Conservation (phyloP, 2,888 invertebrate species). For the Lomographa bimaculata region DNA sequence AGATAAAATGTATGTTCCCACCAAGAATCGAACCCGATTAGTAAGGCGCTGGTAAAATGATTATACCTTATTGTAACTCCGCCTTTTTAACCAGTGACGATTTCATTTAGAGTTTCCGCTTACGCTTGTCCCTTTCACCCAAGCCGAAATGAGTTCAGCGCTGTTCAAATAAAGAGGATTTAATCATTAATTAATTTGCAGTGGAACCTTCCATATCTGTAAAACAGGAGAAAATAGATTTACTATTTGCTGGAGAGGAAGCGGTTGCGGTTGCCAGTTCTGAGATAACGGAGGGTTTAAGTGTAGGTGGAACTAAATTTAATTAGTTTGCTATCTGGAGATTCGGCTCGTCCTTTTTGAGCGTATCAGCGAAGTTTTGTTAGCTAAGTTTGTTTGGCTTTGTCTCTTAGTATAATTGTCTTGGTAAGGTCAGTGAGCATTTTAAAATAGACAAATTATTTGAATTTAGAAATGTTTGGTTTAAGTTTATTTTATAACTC, state of each 20-base stretch:
- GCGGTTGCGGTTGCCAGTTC: conserved; percentile 1
- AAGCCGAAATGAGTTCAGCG: conserved; percentile 13
- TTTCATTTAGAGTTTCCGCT: conserved; percentile 14
- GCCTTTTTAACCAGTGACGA: no score
- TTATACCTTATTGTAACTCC: no score
- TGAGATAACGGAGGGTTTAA: conserved; percentile 5
- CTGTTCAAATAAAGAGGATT: conserved; percentile 45
- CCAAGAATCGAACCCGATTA: no score
- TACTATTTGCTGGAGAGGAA: conserved; percentile 6
- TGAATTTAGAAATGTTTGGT: no score
- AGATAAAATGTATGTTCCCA: no score
- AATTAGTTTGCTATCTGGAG: conserved; percentile 9
- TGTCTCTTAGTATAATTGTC: no score
- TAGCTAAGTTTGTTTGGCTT: not conserved
- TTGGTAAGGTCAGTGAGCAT: no score
- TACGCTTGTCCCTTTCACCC: conserved; percentile 8
- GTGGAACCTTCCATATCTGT: conserved; percentile 14
- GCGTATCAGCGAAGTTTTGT: conserved; percentile 1
- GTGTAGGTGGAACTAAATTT: conserved; percentile 12
- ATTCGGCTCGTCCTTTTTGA: conserved; percentile 4
- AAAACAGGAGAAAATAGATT: conserved; percentile 6
- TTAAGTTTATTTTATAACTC: no score
- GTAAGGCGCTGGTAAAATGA: no score
- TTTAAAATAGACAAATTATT: no score
- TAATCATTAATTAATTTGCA: conserved; percentile 47